Conservation (phyloP, 2,797 vertebrate genomes). For the Etheostoma perlongum region DNA sequence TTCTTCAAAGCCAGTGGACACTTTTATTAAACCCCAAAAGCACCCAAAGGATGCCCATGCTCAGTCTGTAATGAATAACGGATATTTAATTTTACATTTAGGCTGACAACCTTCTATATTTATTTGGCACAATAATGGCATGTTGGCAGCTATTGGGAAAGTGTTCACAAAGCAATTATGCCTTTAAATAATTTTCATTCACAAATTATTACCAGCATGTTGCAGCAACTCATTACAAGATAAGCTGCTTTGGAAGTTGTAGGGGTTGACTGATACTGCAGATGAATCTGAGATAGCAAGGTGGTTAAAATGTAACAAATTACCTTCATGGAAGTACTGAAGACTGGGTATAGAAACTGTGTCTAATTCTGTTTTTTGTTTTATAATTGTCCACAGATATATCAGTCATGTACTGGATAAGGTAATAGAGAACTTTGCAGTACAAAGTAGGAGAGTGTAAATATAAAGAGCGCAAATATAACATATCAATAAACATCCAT, state of each 20-base stretch:
- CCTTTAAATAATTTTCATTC: conserved; percentile 22
- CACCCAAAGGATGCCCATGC: conserved; percentile 15
- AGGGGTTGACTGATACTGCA: conserved; percentile 1
- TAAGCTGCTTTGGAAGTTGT: neutral
- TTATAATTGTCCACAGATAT: neutral
- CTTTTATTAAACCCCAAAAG: conserved; percentile 52
- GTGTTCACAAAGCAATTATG: conserved; percentile 2
- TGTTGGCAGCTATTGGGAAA: neutral
- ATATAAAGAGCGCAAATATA: too few relatives aligned
- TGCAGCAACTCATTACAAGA: neutral
- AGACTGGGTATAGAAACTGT: neutral
- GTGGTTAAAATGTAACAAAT: neutral
- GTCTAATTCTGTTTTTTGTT: neutral
- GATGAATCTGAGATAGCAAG: neutral
- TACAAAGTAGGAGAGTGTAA: too few relatives aligned
- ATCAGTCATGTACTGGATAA: neutral
- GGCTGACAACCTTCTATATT: conserved; percentile 20
- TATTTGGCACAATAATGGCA: conserved; percentile 5
- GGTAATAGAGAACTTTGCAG: too few relatives aligned
- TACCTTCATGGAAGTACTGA: neutral
- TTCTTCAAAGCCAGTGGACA: conserved; percentile 40
- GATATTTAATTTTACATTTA: conserved; percentile 31
- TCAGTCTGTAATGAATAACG: conserved; percentile 32
- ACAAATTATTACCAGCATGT: conserved; percentile 7
- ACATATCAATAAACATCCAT: too few relatives aligned